Conservation (phyloP, 30 jellyfish, hydroid and myxozoan genomes). For the Aurelia aurita complex sp. Pacific region DNA sequence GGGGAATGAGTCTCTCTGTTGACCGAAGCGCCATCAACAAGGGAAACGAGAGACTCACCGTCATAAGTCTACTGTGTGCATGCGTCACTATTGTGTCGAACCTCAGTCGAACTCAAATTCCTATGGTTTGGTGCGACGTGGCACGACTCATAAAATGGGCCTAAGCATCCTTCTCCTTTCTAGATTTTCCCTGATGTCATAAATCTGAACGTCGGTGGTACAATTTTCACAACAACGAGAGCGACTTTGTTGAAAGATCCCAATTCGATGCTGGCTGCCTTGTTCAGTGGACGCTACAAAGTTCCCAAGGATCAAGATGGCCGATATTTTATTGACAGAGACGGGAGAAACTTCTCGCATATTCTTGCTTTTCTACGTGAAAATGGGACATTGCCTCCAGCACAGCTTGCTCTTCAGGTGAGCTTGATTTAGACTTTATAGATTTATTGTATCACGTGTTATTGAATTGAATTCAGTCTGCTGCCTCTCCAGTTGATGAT, state of each 20-base stretch:
- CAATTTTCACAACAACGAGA: slow-evolving; percentile 46
- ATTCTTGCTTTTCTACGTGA: slow-evolving; percentile 75
- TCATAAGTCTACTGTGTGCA: no score
- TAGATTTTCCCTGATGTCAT: slow-evolving; percentile 60
- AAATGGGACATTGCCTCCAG: slow-evolving; percentile 55
- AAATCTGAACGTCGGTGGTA: slow-evolving; percentile 59
- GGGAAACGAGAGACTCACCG: no score
- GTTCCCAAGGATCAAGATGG: slow-evolving; percentile 75
- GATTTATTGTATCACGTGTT: background rate
- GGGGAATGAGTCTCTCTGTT: no score
- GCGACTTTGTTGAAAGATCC: slow-evolving; percentile 33
- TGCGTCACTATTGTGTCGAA: no score
- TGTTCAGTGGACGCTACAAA: slow-evolving; percentile 67
- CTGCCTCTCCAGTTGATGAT: no score
- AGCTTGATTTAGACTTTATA: background rate
- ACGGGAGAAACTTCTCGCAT: slow-evolving; percentile 55
- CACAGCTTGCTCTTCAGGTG: slow-evolving; percentile 57
- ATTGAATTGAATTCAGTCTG: no score
- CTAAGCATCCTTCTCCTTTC: background rate
- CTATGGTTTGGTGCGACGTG: no score
- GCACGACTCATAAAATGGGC: no score
- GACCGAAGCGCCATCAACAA: no score
- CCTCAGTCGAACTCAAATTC: no score
- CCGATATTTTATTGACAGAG: slow-evolving; percentile 74
- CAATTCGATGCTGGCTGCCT: slow-evolving; percentile 54